phyloP scores from a whole-genome alignment of 2,888 invertebrate species.

The Pomacea canaliculata region DNA sequence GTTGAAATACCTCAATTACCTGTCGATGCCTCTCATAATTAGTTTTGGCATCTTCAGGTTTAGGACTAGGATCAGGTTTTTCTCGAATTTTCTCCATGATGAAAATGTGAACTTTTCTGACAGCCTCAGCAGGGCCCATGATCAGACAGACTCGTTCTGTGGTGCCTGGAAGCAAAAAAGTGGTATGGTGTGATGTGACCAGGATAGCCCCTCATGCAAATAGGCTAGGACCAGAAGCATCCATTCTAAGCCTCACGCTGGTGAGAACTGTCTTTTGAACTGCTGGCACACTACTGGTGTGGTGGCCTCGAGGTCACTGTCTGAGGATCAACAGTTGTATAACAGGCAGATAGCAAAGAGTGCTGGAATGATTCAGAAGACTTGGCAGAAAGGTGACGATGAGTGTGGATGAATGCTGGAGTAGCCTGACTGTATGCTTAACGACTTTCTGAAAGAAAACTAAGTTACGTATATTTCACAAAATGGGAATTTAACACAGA shows the following conservation, averaged over 20 bases:
- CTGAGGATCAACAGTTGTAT: too few relatives aligned
- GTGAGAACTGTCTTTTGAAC: too few relatives aligned
- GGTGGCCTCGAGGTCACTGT: too few relatives aligned
- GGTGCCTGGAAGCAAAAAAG: conserved; percentile 60
- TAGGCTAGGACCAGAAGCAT: too few relatives aligned
- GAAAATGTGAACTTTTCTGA: conserved; percentile 67
- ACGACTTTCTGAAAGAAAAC: too few relatives aligned
- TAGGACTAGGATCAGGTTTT: conserved; percentile 69
- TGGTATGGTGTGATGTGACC: not conserved
- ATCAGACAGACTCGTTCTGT: conserved; percentile 70
- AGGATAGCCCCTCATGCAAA: too few relatives aligned
- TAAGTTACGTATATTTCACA: too few relatives aligned
- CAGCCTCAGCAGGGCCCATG: conserved; percentile 66
- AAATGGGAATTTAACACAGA: too few relatives aligned
- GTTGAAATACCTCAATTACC: conserved; percentile 53
- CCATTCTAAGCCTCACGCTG: too few relatives aligned
- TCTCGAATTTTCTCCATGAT: conserved; percentile 70
- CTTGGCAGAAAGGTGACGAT: conserved; percentile 14
- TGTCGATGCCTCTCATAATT: conserved; percentile 69
- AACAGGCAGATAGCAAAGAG: not conserved
- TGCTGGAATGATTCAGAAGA: conserved; percentile 17
- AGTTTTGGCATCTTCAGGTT: conserved; percentile 66
- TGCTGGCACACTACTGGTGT: too few relatives aligned
- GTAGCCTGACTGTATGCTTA: too few relatives aligned
- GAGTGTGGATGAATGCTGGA: too few relatives aligned